phyloP scores from a whole-genome alignment of 2,888 invertebrate genomes.

The Tryphoninae sp. region DNA sequence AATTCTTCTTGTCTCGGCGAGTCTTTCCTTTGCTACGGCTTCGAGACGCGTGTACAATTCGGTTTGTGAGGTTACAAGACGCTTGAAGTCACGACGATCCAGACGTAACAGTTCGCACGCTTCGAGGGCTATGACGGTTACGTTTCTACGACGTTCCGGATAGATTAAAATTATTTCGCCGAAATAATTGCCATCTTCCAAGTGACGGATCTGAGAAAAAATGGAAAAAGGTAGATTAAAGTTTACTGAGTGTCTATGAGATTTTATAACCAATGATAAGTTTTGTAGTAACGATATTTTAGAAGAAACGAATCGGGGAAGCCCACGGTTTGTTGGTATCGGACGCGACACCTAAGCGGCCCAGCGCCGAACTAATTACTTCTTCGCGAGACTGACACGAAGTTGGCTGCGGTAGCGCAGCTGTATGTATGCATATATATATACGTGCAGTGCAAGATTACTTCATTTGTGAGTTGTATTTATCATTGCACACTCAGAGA shows the following conservation, averaged over 20 bases:
- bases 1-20: constrained; percentile 58
- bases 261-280: too few species aligned
- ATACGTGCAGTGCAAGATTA: too few species aligned
- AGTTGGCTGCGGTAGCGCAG: too few species aligned
- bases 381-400: too few species aligned
- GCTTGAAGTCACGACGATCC: constrained; percentile 82
- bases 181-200: constrained; percentile 84
- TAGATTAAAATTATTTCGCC: constrained; percentile 82
- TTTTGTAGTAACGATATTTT: neutral
- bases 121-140: constrained; percentile 84
- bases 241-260: too few species aligned
- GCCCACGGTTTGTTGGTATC: too few species aligned
- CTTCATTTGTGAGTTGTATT: too few species aligned
- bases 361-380: too few species aligned
- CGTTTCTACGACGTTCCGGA: constrained; percentile 82
- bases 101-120: constrained; percentile 84
- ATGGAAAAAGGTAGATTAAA: neutral
- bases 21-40: constrained; percentile 68
- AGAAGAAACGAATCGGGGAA: too few species aligned
- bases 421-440: too few species aligned
- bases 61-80: constrained; percentile 69
- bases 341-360: too few species aligned
- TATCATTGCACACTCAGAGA: too few species aligned
- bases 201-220: constrained; percentile 81
- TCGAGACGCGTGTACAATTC: constrained; percentile 73